Percentiles rank a stretch among this genome's conserved stretches.
phyloP scores from a whole-genome alignment of 2,888 invertebrate genomes.

The Drosophila birchii region DNA sequence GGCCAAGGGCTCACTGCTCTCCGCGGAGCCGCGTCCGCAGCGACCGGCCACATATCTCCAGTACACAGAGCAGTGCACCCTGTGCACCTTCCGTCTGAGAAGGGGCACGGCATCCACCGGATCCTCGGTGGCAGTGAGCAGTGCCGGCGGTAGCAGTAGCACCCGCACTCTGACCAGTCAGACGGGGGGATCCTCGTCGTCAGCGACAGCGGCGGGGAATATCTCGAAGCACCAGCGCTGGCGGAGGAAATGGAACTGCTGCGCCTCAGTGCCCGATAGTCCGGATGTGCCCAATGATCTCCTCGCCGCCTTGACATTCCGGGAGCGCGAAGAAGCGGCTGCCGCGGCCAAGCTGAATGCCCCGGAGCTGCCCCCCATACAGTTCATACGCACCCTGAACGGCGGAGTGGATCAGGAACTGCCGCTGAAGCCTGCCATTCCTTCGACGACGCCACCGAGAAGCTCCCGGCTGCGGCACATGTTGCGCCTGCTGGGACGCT shows the following conservation, averaged over 20 bases:
- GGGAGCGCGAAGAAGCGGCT: conserved; percentile 70
- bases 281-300: conserved; percentile 86
- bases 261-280: conserved; percentile 87
- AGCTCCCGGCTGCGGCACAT: conserved; percentile 82
- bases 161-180: conserved; percentile 56
- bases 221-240: conserved; percentile 85
- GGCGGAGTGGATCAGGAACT: conserved; percentile 51
- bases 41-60: conserved; percentile 77
- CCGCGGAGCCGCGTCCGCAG: conserved; percentile 63
- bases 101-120: conserved; percentile 76
- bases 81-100: conserved; percentile 84
- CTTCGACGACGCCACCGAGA: conserved; percentile 51
- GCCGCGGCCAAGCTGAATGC: conserved; percentile 68
- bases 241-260: conserved; percentile 87
- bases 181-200: conserved; percentile 49
- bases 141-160: conserved; percentile 53
- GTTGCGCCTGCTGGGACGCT: conserved; percentile 84
- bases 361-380: conserved; percentile 67
- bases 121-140: conserved; percentile 40
- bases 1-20: conserved; percentile 75
- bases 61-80: conserved; percentile 84
- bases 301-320: conserved; percentile 82
- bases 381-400: conserved; percentile 59
- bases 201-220: conserved; percentile 62
- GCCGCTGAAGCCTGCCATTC: conserved; percentile 41